These are phyloP conservation scores for Magallana angulata DNA, from an alignment of 1,140 invertebrate species.

Conservation along the genomic window DNA sequence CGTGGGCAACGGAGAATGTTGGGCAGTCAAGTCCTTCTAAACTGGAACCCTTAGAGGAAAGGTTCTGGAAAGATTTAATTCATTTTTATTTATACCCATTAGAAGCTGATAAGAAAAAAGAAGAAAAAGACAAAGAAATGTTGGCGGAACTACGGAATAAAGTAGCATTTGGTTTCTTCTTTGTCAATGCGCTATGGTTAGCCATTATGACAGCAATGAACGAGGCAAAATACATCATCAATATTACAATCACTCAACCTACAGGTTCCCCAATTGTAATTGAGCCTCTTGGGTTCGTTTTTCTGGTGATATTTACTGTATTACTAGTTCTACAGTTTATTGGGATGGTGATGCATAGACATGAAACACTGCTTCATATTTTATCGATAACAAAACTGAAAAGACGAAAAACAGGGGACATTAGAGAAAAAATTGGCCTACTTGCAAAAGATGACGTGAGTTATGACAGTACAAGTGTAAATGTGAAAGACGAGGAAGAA, in stretches of 20 bases:
- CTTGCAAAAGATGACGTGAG: too few species aligned
- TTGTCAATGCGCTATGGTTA: constrained; percentile 98
- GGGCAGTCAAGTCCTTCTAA: neutral
- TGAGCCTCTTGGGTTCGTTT: constrained; percentile 97
- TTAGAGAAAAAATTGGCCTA: neutral
- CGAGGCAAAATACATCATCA: constrained; percentile 85
- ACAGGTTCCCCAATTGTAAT: constrained; percentile 58
- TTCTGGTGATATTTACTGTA: constrained; percentile 97
- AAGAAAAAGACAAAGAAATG: constrained; percentile 83
- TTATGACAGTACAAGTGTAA: too few species aligned
- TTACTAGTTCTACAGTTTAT: constrained; percentile 97
- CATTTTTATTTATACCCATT: constrained; percentile 72
- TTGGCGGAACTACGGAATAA: constrained; percentile 95
- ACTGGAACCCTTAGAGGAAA: neutral
- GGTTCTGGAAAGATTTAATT: constrained; percentile 71
- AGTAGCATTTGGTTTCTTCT: constrained; percentile 97
- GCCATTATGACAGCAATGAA: constrained; percentile 97
- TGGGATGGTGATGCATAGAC: constrained; percentile 99
- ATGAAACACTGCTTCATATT: constrained; percentile 97
- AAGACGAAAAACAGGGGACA: neutral
- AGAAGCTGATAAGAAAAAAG: constrained; percentile 63
- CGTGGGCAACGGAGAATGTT: constrained; percentile 2
- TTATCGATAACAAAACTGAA: constrained; percentile 83
- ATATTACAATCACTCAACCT: constrained; percentile 83
- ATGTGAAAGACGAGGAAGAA: too few species aligned